Percentiles rank a stretch among this genome's conserved stretches.
These are phyloP conservation scores for Phrynocephalus vlangalii DNA, from an alignment of 2,797 vertebrate genomes.

Conservation along the genomic window DNA sequence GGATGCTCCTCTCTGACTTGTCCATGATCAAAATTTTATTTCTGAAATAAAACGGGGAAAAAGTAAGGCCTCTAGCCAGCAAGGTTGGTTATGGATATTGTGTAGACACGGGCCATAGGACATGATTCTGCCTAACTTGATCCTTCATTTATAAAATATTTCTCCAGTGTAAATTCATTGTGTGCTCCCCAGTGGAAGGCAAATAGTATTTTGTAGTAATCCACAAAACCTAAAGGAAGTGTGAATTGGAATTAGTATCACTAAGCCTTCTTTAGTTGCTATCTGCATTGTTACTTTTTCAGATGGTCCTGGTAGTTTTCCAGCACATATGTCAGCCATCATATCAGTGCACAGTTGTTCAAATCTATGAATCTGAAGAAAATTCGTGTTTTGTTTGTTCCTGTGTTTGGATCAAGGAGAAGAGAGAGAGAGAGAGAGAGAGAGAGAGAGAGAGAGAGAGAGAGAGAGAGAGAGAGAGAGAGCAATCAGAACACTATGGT, in stretches of 20 bases:
- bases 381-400: not conserved
- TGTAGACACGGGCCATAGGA: not conserved
- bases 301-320: slow-evolving; percentile 31
- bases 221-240: slow-evolving; percentile 32
- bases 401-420: not conserved
- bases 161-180: slow-evolving; percentile 46
- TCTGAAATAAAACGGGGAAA: not conserved
- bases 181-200: slow-evolving; percentile 41
- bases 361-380: not conserved
- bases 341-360: not conserved
- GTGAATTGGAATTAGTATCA: slow-evolving; percentile 45
- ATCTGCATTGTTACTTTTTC: slow-evolving; percentile 38
- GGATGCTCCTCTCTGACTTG: not conserved
- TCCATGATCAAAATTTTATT: not conserved
- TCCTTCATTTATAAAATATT: slow-evolving; percentile 41
- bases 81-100: not conserved
- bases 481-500: not conserved
- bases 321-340: slow-evolving; percentile 20
- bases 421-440: not conserved
- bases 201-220: slow-evolving; percentile 47
- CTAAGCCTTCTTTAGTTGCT: slow-evolving; percentile 52
- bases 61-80: not conserved
- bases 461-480: too few species aligned
- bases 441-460: not conserved
- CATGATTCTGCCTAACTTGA: not conserved